Base-by-base conservation (phyloP, 2,888 invertebrate species). In the Leptinotarsa juncta region DNA sequence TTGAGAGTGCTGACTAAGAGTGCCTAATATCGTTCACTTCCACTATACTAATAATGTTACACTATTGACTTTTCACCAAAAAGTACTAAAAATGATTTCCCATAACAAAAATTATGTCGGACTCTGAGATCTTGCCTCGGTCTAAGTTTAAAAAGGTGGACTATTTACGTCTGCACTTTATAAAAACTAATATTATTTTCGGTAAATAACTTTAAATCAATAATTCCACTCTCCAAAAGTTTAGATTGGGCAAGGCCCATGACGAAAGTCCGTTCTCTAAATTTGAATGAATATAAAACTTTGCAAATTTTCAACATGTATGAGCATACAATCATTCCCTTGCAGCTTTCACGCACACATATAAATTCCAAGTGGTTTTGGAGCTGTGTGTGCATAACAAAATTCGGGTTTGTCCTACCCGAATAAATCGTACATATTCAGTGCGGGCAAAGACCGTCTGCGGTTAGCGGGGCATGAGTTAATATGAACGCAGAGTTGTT, bases 401-500 rank as follows among this genome's bases (percentile, higher is more conserved):
- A 62, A 62, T 62, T 62, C 62, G 42, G 62, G 16, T 62, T 62
- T 62, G 62, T 62, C 62, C 62, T 32, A 62, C 62, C 62, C 62
- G 62, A 62, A 62, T 62, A 62, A 62, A 62, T 62, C 42, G 62
- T 62, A 62, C 42, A 62, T 62, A 62, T 62, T 62, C 42, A 32
- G 62, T 62, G 15, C 42, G 10, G 62, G 62, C 42, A 42, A 42
- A 42, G 62, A 62, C 62, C 62, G 62, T 62, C 62, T 62, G 62
- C 62, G 62, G 62, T 42, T 42, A 62, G 32, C 57, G 53, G 67
- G 51, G 71, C 49, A 42, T 68, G 65, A 74, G 71, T 81, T 81
- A 81, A 80, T 81, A 81, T 80, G 80, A 79, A 68, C 67, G 69
- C 71, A 69, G 79, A 81, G 79, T 80, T 81, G 81, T 81, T 81